phyloP scores from a whole-genome alignment of 1,140 invertebrate genomes.

The Cotesia chilonis region DNA sequence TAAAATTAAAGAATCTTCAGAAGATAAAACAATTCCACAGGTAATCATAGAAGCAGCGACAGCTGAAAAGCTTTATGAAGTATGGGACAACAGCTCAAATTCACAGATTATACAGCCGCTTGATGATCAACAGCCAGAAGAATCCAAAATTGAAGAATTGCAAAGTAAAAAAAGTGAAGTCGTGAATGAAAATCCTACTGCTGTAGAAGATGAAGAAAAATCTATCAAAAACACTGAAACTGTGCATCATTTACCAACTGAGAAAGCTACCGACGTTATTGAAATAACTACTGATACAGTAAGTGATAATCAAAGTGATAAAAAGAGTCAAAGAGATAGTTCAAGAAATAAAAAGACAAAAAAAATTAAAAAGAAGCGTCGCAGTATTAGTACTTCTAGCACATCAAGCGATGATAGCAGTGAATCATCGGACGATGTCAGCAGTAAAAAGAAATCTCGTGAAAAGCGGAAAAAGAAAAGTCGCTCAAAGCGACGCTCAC shows the following conservation, averaged over 20 bases:
- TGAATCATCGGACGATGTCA: constrained; percentile 34
- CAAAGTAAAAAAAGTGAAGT: constrained; percentile 26
- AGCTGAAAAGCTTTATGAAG: background rate
- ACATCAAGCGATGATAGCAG: constrained; percentile 29
- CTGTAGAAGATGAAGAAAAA: background rate
- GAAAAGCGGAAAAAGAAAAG: constrained; percentile 42
- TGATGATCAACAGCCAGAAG: background rate
- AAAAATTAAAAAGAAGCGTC: constrained; percentile 26
- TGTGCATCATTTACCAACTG: background rate
- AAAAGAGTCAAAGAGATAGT: constrained; percentile 39
- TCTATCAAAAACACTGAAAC: background rate
- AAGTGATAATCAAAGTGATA: constrained; percentile 7
- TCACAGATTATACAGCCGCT: background rate
- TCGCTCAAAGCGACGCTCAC: constrained; percentile 36
- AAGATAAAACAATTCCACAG: too few relatives aligned
- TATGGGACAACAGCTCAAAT: too few relatives aligned
- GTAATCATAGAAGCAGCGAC: background rate
- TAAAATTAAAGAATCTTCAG: too few relatives aligned
- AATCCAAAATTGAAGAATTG: constrained; percentile 3
- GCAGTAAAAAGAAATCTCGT: constrained; percentile 42
- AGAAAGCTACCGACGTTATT: background rate
- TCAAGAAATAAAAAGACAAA: constrained; percentile 35
- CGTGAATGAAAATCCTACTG: background rate
- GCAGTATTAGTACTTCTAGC: constrained; percentile 30
- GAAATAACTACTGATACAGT: constrained; percentile 22